Percentiles rank a stretch among this genome's conserved stretches.
Conservation (phyloP, 2,797 vertebrate genomes). For the Sebastes diaconus region DNA sequence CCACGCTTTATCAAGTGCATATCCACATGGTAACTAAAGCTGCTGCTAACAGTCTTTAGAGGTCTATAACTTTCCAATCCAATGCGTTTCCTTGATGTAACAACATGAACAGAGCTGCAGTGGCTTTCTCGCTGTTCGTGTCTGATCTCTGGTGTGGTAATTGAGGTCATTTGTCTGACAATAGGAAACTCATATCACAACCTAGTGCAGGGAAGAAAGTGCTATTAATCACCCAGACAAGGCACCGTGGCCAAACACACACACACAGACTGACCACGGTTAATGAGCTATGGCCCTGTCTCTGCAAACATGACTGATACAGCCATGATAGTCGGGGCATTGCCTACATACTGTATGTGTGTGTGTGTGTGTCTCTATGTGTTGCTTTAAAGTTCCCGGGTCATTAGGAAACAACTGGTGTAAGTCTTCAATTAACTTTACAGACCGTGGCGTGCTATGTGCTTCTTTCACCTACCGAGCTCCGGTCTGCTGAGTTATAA, state of each 20-base stretch:
- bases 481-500: slow-evolving; percentile 18
- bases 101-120: slow-evolving; percentile 24
- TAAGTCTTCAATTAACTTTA: slow-evolving; percentile 50
- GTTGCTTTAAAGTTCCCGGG: slow-evolving; percentile 21
- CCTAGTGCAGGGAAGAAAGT: slow-evolving; percentile 33
- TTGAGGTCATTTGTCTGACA: slow-evolving; percentile 75
- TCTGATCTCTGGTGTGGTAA: slow-evolving; percentile 65
- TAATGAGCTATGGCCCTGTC: slow-evolving; percentile 57
- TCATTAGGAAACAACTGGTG: slow-evolving; percentile 54
- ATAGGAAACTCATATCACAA: slow-evolving; percentile 65
- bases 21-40: not conserved
- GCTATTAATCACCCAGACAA: slow-evolving; percentile 74
- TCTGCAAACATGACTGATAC: slow-evolving; percentile 46
- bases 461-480: slow-evolving; percentile 12
- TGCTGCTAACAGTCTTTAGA: slow-evolving; percentile 1
- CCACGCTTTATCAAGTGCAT: not conserved
- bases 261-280: slow-evolving; percentile 19
- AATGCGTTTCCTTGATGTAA: slow-evolving; percentile 19
- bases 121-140: slow-evolving; percentile 22
- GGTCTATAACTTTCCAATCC: slow-evolving; percentile 12
- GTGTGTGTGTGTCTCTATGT: not conserved
- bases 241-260: slow-evolving; percentile 40
- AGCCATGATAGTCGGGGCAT: not conserved
- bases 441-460: not conserved
- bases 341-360: not conserved